Evolutionary conservation across 2,113 vertebrate genomes (phyloP), one percentile per base, ranked within the genome.

Genomic region (Smithornis capensis): DNA sequence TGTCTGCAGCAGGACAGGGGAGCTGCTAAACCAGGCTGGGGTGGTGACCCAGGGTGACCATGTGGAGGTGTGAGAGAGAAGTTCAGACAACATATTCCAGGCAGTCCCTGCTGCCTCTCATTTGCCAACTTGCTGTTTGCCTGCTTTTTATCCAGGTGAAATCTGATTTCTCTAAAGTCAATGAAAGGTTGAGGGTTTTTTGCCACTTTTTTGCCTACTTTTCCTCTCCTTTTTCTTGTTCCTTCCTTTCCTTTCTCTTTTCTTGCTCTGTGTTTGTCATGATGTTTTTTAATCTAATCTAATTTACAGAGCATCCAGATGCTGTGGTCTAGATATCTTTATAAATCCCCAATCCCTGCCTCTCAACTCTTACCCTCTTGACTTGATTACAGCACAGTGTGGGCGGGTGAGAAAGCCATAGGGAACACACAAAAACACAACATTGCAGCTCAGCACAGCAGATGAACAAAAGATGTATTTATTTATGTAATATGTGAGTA

Each of bases 151-250:
- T 57, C 25, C 14, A 28, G 19, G 28, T 60, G 87, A 89, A 89
- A 84, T 37, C 17, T 65, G 62, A 75, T 89, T 87, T 65, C 29
- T 81, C 9, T 22, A 13, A 90, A 77, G n/a, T 68, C 19, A 64
- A 1, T n/a, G 12, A 23, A 86, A 44, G 27, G 15, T 44, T 63
- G 40, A 12, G 31, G 10, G 6, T 0, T 0, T 21, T 57, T 75
- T 40, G 5, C 47, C 29, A 62, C 5, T 14, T 11, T 7, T 31
- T 29, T n/a, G 9, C 31, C 17, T 49, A 0, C 29, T 80, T 77
- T 15, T 6, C 19, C 19, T 22, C 24, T 40, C 24, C 6, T 38
- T 57, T 59, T 40, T 18, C 24, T 42, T 21, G 12, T 44, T 55
- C 28, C 17, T 42, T 69, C 9, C 4, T n/a, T 87, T 64, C 14